phyloP scores from a whole-genome alignment of 2,113 vertebrate genomes.

The Helogale parvula region DNA sequence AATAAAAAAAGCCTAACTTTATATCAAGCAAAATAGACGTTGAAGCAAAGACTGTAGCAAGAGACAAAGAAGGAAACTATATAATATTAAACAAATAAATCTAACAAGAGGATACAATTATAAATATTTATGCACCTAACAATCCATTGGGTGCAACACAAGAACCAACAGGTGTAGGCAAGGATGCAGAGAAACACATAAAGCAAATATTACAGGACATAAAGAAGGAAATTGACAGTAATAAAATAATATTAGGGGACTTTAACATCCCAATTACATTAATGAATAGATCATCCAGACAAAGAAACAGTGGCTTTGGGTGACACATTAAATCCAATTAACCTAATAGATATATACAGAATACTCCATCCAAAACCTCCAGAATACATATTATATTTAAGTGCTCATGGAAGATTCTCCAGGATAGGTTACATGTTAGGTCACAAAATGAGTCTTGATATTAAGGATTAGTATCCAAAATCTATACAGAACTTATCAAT shows the following conservation, averaged over 20 bases:
- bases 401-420: neutral
- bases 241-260: neutral
- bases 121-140: neutral
- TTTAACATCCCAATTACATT: neutral
- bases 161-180: too few species aligned
- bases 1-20: neutral
- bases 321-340: neutral
- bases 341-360: neutral
- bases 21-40: neutral
- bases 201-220: neutral
- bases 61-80: neutral
- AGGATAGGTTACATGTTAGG: neutral
- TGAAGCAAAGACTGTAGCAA: neutral
- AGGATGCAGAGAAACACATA: too few species aligned
- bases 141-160: too few species aligned
- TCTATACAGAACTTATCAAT: too few species aligned
- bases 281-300: neutral
- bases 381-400: neutral
- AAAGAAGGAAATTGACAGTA: neutral
- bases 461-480: neutral
- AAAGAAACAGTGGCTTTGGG: neutral
- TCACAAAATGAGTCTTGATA: neutral
- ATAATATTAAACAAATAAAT: neutral
- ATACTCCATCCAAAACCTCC: neutral
- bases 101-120: neutral